Base-by-base conservation (phyloP, 1,140 invertebrate genomes). In the Drosophila bipectinata region DNA sequence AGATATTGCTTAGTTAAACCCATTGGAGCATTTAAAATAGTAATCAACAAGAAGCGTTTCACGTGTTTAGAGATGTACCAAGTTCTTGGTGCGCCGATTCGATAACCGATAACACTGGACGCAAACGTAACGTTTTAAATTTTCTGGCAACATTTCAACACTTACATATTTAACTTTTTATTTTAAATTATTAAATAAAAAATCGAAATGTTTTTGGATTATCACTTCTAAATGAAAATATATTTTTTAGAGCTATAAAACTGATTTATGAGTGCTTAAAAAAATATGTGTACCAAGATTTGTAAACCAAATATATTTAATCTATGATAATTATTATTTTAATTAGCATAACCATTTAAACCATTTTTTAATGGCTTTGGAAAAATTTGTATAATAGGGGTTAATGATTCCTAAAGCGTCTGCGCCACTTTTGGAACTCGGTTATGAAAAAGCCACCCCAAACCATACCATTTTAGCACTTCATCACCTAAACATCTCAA, bases 1-100 rank as follows among this genome's bases (percentile, higher is more conserved):
- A 99, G 93, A 94, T 99, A 99, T 93, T 99, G 97, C 91, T 98
- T 99, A 18, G 98, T 99, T 74, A 99, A 92, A 67, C 97, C 98
- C 98, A 99, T 99, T 55, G 45, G 74, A 72, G 41, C 72, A 83
- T 79, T 67, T 49, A 66, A 56, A 67, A 34, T 24, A 57, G 54
- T 68, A 71, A 28, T 57, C 44, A 47, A 64, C 15, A 61, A 58
- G 61, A 58, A 62, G 45, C 18, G 52, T 61, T 71, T 81, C 83
- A 88, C 83, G 83, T 88, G 83, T 79, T 87, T 57, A 48, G 57
- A 52, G 37, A 37, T 47, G 54, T 30, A 18, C n/a, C 4, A 10
- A 30, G 1, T 14, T 28, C 1, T 7, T 28, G 6, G 26, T 28
- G 26, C 26, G 24, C 41, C 4, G 28, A 37, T 47, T 57, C 61